Conservation (phyloP, 2,113 vertebrate species). For the Equus przewalskii region DNA sequence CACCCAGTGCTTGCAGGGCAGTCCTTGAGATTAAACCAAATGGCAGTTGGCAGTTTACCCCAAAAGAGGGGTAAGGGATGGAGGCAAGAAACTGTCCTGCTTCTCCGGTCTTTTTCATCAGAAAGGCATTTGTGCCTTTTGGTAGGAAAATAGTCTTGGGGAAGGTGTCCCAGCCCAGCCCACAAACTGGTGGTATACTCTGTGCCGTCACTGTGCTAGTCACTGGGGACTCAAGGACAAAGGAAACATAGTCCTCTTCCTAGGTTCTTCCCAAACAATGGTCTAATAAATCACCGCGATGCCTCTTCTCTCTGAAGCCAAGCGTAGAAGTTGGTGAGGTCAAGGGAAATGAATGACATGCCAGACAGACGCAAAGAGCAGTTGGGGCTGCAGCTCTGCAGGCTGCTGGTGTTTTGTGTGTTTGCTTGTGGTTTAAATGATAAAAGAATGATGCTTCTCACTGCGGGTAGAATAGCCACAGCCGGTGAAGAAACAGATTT, state of each 20-base stretch:
- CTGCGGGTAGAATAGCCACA: not conserved
- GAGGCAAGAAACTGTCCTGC: slow-evolving; percentile 52
- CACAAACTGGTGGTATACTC: not conserved
- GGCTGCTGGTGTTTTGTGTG: not conserved
- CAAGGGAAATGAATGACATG: not conserved
- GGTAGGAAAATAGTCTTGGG: slow-evolving; percentile 32
- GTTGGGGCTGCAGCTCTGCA: not conserved
- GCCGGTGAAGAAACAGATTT: not conserved
- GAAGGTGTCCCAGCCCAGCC: not conserved
- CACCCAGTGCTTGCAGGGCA: slow-evolving; percentile 70
- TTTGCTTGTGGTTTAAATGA: not conserved
- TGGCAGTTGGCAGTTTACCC: slow-evolving; percentile 56
- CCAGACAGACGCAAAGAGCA: not conserved
- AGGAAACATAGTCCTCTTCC: not conserved
- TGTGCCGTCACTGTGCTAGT: not conserved
- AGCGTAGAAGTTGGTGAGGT: not conserved
- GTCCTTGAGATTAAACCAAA: slow-evolving; percentile 55
- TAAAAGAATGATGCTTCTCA: not conserved
- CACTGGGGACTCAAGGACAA: not conserved
- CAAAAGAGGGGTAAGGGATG: not conserved
- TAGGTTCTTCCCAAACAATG: not conserved
- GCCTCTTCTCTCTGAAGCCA: not conserved
- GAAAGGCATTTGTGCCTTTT: not conserved
- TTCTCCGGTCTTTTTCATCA: slow-evolving; percentile 62
- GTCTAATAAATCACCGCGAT: not conserved